Conservation (phyloP, 2,113 vertebrate species). For the Ciconia maguari region DNA sequence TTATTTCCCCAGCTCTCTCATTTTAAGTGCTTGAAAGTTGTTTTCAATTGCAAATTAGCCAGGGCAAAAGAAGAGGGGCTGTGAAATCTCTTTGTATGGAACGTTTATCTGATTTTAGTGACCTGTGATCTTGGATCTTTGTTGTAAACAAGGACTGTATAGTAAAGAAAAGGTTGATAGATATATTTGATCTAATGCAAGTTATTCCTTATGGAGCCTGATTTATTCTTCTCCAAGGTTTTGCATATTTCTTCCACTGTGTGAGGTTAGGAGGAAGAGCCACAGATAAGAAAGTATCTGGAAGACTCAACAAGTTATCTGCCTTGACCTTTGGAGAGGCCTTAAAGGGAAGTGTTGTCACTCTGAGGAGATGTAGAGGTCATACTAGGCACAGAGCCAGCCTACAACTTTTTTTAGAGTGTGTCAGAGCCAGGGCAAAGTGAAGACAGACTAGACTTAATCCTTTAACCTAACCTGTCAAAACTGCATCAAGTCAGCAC, state of each 20-base stretch:
- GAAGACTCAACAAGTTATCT: conserved; percentile 75
- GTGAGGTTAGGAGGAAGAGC: conserved; percentile 59
- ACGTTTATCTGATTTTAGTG: neutral
- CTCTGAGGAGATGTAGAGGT: conserved; percentile 73
- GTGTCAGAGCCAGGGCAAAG: conserved; percentile 71
- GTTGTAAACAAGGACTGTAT: neutral
- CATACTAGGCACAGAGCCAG: conserved; percentile 60
- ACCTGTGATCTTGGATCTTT: neutral
- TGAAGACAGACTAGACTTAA: conserved; percentile 74
- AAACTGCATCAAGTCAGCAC: conserved; percentile 67
- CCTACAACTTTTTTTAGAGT: conserved; percentile 68
- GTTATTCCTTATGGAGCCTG: neutral
- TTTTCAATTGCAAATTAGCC: neutral
- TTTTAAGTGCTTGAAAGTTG: neutral
- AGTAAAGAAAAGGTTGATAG: neutral
- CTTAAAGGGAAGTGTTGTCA: conserved; percentile 79
- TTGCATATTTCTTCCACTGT: conserved; percentile 50
- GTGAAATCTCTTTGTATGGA: neutral
- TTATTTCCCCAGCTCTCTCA: neutral
- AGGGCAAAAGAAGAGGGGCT: neutral
- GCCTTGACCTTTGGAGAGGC: conserved; percentile 75
- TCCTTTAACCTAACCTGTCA: conserved; percentile 78
- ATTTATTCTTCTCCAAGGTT: conserved; percentile 11
- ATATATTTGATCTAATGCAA: neutral
- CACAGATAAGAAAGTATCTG: conserved; percentile 73